Percentiles rank a stretch among this genome's conserved stretches.
These are phyloP conservation scores for Chironomus tepperi DNA, from an alignment of 1,140 invertebrate species.

Conservation along the genomic window DNA sequence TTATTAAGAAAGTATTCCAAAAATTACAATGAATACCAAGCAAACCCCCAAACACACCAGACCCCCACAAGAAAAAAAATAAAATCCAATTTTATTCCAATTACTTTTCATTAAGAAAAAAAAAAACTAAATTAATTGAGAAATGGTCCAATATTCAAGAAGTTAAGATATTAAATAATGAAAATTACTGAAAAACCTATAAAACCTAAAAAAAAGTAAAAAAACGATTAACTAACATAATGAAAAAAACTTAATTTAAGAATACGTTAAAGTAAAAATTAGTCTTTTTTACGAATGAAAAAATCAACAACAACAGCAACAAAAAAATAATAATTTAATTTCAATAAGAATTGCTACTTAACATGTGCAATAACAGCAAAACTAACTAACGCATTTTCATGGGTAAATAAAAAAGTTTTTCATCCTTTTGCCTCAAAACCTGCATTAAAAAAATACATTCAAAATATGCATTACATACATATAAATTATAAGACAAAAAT, in stretches of 20 bases:
- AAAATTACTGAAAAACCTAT: too few relatives aligned
- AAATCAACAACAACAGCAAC: background rate
- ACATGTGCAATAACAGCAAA: background rate
- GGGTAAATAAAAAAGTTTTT: background rate
- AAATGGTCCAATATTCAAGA: conserved; percentile 13
- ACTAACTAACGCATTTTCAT: background rate
- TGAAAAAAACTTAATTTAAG: background rate
- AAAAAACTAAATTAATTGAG: conserved; percentile 4
- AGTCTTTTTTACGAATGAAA: conserved; percentile 5
- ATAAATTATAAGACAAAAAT: too few relatives aligned
- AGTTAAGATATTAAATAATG: conserved; percentile 4
- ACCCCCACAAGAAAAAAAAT: background rate
- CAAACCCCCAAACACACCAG: too few relatives aligned
- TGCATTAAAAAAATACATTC: too few relatives aligned
- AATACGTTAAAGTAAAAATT: background rate
- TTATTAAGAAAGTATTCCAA: too few relatives aligned
- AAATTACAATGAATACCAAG: too few relatives aligned
- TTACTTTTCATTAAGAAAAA: background rate
- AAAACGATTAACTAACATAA: background rate
- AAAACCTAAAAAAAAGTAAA: background rate
- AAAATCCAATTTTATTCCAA: background rate
- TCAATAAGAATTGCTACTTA: too few relatives aligned
- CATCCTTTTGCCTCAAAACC: too few relatives aligned
- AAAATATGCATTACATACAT: too few relatives aligned
- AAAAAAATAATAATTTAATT: too few relatives aligned